Evolutionary conservation across 2,113 vertebrate genomes (phyloP).

Genomic region (Polypterus bichir): DNA sequence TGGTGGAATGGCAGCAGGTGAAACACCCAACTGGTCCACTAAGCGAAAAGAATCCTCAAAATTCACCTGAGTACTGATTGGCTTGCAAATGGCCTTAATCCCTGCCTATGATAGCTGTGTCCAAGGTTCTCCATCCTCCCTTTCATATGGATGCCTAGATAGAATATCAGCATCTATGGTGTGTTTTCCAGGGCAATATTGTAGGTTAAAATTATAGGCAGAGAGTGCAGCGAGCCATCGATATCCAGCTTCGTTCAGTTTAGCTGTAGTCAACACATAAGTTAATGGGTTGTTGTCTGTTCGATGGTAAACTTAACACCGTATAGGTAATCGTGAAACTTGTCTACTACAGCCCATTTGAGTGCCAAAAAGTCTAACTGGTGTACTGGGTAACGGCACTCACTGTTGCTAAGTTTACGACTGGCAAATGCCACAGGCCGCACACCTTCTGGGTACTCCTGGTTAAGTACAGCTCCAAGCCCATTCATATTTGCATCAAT

Average conservation of each 20-base stretch:
- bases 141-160: neutral
- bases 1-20: too few species aligned
- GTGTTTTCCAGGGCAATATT: neutral
- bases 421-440: neutral
- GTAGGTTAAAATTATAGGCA: neutral
- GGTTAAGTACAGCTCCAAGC: neutral
- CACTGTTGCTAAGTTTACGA: neutral
- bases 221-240: neutral
- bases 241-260: neutral
- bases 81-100: neutral
- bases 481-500: neutral
- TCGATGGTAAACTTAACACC: conserved; percentile 7
- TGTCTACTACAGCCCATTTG: conserved; percentile 3
- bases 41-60: too few species aligned
- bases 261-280: neutral
- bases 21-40: too few species aligned
- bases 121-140: neutral
- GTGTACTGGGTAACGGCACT: neutral
- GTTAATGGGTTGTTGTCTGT: conserved; percentile 8
- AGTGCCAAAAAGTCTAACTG: conserved; percentile 11
- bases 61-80: neutral
- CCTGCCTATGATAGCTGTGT: neutral
- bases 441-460: neutral
- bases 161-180: conserved; percentile 1
- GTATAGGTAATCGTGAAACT: conserved; percentile 6